Percentiles rank a stretch among this genome's conserved stretches.
Conservation (phyloP, 2,797 vertebrate species). For the Gallinago solitaria region DNA sequence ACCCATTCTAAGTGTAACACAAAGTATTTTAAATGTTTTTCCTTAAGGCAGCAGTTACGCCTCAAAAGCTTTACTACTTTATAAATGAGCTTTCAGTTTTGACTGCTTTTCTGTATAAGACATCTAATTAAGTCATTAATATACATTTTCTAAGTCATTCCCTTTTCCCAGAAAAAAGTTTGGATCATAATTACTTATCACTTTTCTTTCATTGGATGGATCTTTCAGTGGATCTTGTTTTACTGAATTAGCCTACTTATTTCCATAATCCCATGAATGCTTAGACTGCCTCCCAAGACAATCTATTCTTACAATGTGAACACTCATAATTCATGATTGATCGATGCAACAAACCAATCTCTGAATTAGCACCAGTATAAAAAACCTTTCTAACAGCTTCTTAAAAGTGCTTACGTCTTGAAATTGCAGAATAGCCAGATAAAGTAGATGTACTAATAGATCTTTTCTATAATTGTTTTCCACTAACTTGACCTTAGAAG, state of each 20-base stretch:
- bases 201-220: neutral
- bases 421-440: neutral
- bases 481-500: neutral
- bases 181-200: neutral
- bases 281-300: neutral
- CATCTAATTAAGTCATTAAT: conserved; percentile 13
- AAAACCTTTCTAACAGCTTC: neutral
- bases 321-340: neutral
- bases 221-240: neutral
- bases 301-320: neutral
- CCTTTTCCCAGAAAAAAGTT: neutral
- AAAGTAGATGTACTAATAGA: neutral
- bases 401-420: neutral
- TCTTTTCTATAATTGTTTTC: neutral
- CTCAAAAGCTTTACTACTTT: neutral
- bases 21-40: neutral
- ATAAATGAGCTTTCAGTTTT: conserved; percentile 8
- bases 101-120: neutral
- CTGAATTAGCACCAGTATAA: neutral
- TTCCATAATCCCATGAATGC: neutral
- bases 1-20: neutral
- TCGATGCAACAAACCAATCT: neutral
- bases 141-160: conserved; percentile 12
- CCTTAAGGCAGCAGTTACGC: neutral
- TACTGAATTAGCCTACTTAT: neutral